Evolutionary conservation across 2,113 vertebrate species (phyloP).

Genomic region (Tympanuchus pallidicinctus): DNA sequence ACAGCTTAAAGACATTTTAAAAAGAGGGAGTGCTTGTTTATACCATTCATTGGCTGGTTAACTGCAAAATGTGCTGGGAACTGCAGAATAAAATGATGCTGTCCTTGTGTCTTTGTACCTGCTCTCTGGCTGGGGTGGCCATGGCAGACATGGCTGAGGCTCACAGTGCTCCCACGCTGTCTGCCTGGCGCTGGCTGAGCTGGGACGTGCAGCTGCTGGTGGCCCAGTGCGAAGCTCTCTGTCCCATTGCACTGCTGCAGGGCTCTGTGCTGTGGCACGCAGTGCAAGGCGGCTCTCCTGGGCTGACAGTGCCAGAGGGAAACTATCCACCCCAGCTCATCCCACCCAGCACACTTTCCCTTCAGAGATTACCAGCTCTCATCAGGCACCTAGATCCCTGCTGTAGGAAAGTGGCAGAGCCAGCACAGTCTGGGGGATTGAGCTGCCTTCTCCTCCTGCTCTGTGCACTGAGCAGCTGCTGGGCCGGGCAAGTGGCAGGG

Average conservation of each 20-base stretch:
- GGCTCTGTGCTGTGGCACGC: not conserved
- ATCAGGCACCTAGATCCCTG: not conserved
- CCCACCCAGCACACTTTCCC: not conserved
- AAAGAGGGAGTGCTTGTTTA: not conserved
- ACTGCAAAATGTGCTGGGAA: conserved; percentile 5
- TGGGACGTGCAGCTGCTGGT: not conserved
- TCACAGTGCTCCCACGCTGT: not conserved
- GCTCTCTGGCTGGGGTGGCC: not conserved
- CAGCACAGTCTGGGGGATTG: not conserved
- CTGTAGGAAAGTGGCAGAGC: not conserved
- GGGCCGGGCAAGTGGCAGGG: not conserved
- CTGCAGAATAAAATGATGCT: conserved; percentile 32
- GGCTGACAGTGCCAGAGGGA: not conserved
- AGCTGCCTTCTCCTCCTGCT: not conserved
- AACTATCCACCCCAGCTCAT: not conserved
- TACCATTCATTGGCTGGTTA: not conserved
- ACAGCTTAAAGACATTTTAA: not conserved
- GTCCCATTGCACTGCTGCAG: rapidly evolving
- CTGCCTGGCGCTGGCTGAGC: not conserved
- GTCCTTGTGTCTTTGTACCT: not conserved
- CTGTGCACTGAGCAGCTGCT: not conserved
- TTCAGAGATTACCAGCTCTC: not conserved
- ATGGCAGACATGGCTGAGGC: not conserved
- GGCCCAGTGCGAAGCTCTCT: not conserved
- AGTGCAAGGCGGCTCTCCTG: not conserved